A percentile compares a stretch with the other conserved stretches of the same genome.
Conservation (phyloP, 1,140 invertebrate species). For the Bombus haemorrhoidalis region DNA sequence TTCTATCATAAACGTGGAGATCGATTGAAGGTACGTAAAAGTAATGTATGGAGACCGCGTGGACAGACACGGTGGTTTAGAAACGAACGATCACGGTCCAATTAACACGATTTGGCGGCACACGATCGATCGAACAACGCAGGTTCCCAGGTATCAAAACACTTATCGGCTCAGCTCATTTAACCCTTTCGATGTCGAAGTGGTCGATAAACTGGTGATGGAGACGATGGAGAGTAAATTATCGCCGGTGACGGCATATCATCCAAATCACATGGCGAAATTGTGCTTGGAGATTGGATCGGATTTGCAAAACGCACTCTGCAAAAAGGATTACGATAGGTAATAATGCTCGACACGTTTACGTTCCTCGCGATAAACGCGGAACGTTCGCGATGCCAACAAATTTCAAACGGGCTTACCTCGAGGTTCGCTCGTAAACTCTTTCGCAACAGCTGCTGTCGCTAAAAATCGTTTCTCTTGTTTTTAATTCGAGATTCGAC, state of each 20-base stretch:
- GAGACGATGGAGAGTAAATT: constrained; percentile 55
- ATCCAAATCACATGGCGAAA: constrained; percentile 45
- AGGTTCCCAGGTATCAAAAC: constrained; percentile 68
- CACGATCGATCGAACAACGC: not conserved
- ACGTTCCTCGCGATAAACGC: not conserved
- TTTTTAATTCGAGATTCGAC: constrained; percentile 15
- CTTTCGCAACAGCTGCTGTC: constrained; percentile 35
- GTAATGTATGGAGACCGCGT: too few species aligned
- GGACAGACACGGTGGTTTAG: too few species aligned
- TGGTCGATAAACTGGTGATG: constrained; percentile 54
- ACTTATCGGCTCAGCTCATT: constrained; percentile 64
- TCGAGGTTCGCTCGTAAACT: constrained; percentile 42
- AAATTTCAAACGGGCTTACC: not conserved
- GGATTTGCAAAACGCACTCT: constrained; percentile 56
- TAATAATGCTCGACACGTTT: constrained; percentile 35
- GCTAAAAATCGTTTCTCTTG: not conserved
- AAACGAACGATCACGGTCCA: too few species aligned
- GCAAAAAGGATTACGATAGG: constrained; percentile 67
- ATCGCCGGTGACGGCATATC: constrained; percentile 44
- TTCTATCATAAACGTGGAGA: constrained; percentile 52
- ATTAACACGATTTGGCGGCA: not conserved
- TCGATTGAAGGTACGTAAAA: constrained; percentile 53
- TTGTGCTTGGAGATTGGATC: constrained; percentile 56
- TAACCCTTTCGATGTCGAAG: constrained; percentile 32
- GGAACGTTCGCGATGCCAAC: not conserved